A percentile compares a stretch with the other conserved stretches of the same genome.
Conservation (phyloP, 2,888 invertebrate genomes). For the Mesorhabditis spiculigera region DNA sequence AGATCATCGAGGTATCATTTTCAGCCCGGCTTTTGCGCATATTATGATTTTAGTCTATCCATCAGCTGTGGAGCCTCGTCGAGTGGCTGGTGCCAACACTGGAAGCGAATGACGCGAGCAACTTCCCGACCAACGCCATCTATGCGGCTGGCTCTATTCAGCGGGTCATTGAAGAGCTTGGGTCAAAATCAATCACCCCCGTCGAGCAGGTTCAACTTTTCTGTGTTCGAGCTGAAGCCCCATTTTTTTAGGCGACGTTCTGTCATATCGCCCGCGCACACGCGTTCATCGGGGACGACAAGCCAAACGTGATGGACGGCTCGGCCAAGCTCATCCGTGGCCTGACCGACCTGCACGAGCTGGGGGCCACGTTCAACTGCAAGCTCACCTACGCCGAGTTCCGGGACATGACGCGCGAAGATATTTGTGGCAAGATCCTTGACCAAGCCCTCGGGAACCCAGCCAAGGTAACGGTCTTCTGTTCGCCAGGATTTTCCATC, state of each 20-base stretch:
- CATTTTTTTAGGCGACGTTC: neutral
- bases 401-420: slow-evolving; percentile 21
- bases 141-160: slow-evolving; percentile 23
- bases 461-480: slow-evolving; percentile 5
- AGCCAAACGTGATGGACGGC: neutral
- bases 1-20: neutral
- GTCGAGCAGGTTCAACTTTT: slow-evolving; percentile 13
- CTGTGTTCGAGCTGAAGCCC: neutral
- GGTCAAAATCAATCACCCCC: slow-evolving; percentile 21
- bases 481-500: neutral
- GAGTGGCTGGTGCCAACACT: slow-evolving; percentile 13
- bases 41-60: neutral
- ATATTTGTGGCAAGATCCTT: slow-evolving; percentile 34
- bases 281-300: neutral
- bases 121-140: slow-evolving; percentile 33
- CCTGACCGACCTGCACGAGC: slow-evolving; percentile 21
- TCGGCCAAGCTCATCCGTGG: slow-evolving; percentile 15
- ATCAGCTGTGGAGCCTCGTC: slow-evolving; percentile 9
- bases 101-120: slow-evolving; percentile 17
- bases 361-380: slow-evolving; percentile 26
- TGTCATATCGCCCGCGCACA: neutral
- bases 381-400: slow-evolving; percentile 19
- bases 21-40: neutral
- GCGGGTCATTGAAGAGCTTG: slow-evolving; percentile 17
- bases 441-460: slow-evolving; percentile 26